Percentiles rank a stretch among this genome's conserved stretches.
Conservation (phyloP, 2,888 invertebrate species). For the Acanthosoma haemorrhoidale region DNA sequence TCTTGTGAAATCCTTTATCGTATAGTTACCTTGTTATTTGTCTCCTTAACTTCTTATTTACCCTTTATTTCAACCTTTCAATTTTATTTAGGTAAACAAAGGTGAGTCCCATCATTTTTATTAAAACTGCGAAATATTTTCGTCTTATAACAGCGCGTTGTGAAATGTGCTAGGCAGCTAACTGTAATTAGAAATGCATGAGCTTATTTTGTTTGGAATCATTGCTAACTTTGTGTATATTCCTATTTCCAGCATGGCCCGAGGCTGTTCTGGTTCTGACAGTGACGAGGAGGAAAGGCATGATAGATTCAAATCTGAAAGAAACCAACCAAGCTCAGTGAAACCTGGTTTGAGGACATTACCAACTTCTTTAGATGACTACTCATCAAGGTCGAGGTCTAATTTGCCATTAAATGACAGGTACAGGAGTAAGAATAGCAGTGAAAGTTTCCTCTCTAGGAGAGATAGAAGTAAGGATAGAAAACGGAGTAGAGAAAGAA, state of each 20-base stretch:
- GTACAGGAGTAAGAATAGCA: constrained; percentile 12
- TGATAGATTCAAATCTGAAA: constrained; percentile 37
- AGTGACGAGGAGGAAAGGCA: constrained; percentile 36
- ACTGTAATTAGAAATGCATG: neutral
- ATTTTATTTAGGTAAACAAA: constrained; percentile 15
- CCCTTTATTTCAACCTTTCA: neutral
- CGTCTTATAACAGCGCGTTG: neutral
- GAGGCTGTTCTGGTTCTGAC: constrained; percentile 35
- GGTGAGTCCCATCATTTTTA: neutral
- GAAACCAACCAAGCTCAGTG: neutral
- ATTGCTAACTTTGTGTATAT: neutral
- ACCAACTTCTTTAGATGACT: constrained; percentile 17
- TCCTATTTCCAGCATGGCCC: constrained; percentile 27
- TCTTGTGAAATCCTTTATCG: constrained; percentile 1
- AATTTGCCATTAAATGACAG: neutral
- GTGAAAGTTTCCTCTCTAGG: neutral
- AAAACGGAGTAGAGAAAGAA: constrained; percentile 15
- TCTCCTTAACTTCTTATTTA: neutral
- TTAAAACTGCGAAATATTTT: neutral
- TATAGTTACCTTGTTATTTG: neutral
- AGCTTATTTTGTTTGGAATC: neutral
- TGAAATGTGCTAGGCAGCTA: neutral
- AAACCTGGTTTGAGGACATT: neutral
- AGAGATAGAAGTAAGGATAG: neutral
- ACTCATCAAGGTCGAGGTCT: constrained; percentile 3